Evolutionary conservation across 2,888 invertebrate species (phyloP).

Genomic region (Megaustenia siamemsis): DNA sequence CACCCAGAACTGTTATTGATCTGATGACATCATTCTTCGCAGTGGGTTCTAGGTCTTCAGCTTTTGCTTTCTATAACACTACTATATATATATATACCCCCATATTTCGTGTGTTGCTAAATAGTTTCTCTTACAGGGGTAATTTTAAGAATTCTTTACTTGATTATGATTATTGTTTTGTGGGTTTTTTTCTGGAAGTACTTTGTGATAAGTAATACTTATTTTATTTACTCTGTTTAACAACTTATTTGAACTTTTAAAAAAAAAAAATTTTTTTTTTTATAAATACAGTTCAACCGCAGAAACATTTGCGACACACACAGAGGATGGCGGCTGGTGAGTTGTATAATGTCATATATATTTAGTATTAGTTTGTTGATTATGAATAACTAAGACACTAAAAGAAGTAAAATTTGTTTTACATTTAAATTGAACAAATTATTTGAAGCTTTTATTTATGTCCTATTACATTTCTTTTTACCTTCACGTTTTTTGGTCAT

Average conservation of each 20-base stretch:
- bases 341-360: neutral
- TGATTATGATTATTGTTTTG: neutral
- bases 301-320: too few species aligned
- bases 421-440: too few species aligned
- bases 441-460: too few species aligned
- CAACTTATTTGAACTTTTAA: neutral
- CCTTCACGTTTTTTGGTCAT: too few species aligned
- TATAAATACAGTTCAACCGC: too few species aligned
- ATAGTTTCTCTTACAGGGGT: neutral
- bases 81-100: neutral
- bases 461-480: too few species aligned
- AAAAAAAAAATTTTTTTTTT: too few species aligned
- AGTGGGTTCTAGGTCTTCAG: conserved; percentile 30
- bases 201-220: neutral
- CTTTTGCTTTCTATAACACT: neutral
- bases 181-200: neutral
- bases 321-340: conserved; percentile 25
- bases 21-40: conserved; percentile 42
- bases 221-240: neutral
- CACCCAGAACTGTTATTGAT: conserved; percentile 30
- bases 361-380: neutral
- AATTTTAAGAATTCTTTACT: neutral
- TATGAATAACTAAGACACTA: too few species aligned
- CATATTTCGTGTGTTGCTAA: neutral
- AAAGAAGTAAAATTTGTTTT: too few species aligned